Base-by-base conservation (phyloP, 92 coral and sea anemone genomes). In the Diadumene lineata region DNA sequence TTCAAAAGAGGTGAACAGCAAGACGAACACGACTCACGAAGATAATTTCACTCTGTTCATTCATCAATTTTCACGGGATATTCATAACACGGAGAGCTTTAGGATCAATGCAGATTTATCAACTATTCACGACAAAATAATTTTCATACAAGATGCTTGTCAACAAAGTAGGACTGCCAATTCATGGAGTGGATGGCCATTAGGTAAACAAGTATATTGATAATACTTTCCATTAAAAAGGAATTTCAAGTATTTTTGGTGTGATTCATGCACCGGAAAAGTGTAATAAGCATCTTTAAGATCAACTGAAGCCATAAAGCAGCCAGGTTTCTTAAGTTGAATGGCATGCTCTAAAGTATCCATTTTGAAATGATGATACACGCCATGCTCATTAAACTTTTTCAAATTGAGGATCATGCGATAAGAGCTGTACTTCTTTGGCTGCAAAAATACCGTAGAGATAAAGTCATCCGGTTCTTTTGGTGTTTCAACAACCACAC, bases 131-230 rank as follows among this genome's bases (percentile, higher is more conserved):
- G n/a, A n/a, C n/a, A n/a, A n/a, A n/a, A n/a, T n/a, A n/a, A n/a
- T n/a, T n/a, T n/a, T n/a, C n/a, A n/a, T n/a, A n/a, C n/a, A n/a
- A n/a, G n/a, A n/a, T n/a, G n/a, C n/a, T n/a, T n/a, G n/a, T n/a
- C n/a, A n/a, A n/a, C n/a, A n/a, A n/a, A n/a, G n/a, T n/a, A n/a
- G n/a, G n/a, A n/a, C n/a, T n/a, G n/a, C n/a, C n/a, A n/a, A n/a
- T n/a, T n/a, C n/a, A n/a, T n/a, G n/a, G n/a, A n/a, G n/a, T 0
- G 89, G 73, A 3, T 79, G 55, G 11, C 85, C 89, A 84, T 84
- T 84, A 2, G 90, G 90, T 21, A 85, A 65, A 61, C 90, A 85
- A 38, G 90, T 85, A 56, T 66, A 85, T 43, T 74, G 73, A 61
- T 80, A 85, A 27, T 80, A 48, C 23, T 50, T 33, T 0, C 78